Base-by-base conservation (phyloP, 2,113 vertebrate genomes). In the Coptodon rendalli region DNA sequence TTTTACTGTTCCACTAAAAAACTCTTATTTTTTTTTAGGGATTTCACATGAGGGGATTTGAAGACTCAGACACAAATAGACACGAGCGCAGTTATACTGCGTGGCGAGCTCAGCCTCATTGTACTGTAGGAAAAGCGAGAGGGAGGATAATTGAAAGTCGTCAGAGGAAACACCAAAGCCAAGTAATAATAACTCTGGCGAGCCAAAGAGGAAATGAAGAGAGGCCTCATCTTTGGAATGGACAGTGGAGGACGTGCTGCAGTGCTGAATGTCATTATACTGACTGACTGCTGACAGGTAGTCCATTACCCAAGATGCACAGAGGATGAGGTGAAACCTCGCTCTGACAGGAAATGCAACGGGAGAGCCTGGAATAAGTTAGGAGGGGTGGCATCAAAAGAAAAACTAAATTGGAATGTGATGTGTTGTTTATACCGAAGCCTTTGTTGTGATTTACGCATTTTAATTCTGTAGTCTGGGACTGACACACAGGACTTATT, bases 121-220 rank as follows among this genome's bases (percentile, higher is more conserved):
- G 54, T 43, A 54, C 57, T 34, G 54, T 11, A 57, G 80, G 85
- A 68, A 84, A 87, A 86, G 57, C 19, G 9, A 52, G 85, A 48
- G 82, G 88, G 91, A 90, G 86, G 91, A 92, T 94, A 94, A 95
- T 94, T 93, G 93, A 93, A 95, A 91, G 93, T 92, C 86, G 78
- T 80, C 80, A 53, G 80, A 87, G 87, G 90, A 93, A 93, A 92
- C 89, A 81, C 59, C 90, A 90, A 91, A 87, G 92, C 89, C 89
- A 63, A 91, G 92, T 91, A 91, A 92, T 94, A 93, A 95, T 94
- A 94, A 94, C 90, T 57, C 16, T 54, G 84, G 89, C 36, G 45
- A 88, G 89, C 88, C 87, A 38, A 76, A 92, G 86, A 93, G 95
- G 94, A 95, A 95, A 96, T 95, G 92, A 96, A 94, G 91, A 92